Base-by-base conservation (phyloP, 2,113 vertebrate species). In the Oreamnos americanus region DNA sequence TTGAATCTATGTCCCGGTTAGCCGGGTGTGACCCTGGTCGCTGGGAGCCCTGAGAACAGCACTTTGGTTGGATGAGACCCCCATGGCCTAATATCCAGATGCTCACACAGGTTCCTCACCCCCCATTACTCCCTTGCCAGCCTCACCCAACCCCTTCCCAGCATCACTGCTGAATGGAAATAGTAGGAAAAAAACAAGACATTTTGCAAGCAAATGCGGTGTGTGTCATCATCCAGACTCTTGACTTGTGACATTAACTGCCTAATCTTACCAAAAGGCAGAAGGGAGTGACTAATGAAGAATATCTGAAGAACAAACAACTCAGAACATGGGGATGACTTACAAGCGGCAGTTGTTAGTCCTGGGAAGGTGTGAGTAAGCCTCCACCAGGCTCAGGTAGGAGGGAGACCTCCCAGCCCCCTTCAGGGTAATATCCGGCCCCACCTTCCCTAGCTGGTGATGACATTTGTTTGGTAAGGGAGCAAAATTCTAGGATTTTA, bases 201-300 rank as follows among this genome's bases (percentile, higher is more conserved):
- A 57, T 76, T 83, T 51, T 74, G 57, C 60, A 53, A 93, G 87
- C 57, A 17, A 39, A 10, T 71, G 47, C 47, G 82, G 83, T 23
- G 19, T 49, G 51, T 81, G 74, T 83, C 43, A 86, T 87, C 76
- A 53, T 78, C 47, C 43, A 81, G 60, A 82, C 62, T 74, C 85
- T 78, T 36, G 87, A 94, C 71, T 96, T 94, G 55, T 92, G 90
- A 79, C 87, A 51, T 96, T 64, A 94, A 83, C 53, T 84, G 88
- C 74, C 76, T 62, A 33, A 51, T 95, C 76, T 90, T 30, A 74
- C 53, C 16, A 0, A 88, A 39, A 64, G 5, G 8, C 92, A 58
- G 78, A 81, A 26, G 58, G 84, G 3, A 49, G 30, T 96, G 97
- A 97, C 74, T 96, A 87, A 96, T 88, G 60, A 60, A 11, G 79